Percentiles rank a stretch among this genome's conserved stretches.
These are phyloP conservation scores for Lepus townsendii DNA, from an alignment of 2,797 vertebrate genomes.

Conservation along the genomic window DNA sequence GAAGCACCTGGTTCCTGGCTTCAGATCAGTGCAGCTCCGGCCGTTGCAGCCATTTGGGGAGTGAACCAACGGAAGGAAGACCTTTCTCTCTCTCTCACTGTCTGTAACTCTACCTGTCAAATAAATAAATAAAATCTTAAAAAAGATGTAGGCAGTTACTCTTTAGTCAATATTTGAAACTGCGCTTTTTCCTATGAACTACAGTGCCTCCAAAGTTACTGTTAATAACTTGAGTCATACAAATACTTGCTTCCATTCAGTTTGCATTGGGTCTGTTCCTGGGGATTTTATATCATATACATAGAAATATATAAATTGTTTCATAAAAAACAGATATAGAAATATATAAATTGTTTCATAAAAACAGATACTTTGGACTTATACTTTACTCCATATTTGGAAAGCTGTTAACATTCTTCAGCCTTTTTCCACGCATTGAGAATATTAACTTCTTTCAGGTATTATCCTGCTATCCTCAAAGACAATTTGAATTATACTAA, in stretches of 20 bases:
- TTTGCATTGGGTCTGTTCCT: neutral
- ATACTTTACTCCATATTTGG: neutral
- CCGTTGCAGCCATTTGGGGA: no score
- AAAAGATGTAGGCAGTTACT: neutral
- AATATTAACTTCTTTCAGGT: conserved; percentile 22
- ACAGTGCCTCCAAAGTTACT: neutral
- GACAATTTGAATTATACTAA: conserved; percentile 45
- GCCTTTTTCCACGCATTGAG: neutral
- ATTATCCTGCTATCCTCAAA: conserved; percentile 60
- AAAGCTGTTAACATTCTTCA: conserved; percentile 30
- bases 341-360: neutral
- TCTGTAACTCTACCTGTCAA: no score
- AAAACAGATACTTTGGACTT: neutral
- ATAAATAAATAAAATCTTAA: no score
- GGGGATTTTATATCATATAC: conserved; percentile 14
- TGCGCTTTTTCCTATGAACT: neutral
- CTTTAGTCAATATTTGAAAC: neutral
- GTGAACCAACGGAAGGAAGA: no score
- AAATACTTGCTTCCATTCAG: neutral
- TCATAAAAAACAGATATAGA: conserved; percentile 18
- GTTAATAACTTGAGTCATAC: neutral
- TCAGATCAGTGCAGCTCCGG: no score
- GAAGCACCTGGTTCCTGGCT: no score
- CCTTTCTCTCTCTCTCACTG: no score
- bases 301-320: neutral